A percentile compares a stretch with the other conserved stretches of the same genome.
These are phyloP conservation scores for Nasonovia ribisnigri DNA, from an alignment of 2,888 invertebrate genomes.

Conservation along the genomic window DNA sequence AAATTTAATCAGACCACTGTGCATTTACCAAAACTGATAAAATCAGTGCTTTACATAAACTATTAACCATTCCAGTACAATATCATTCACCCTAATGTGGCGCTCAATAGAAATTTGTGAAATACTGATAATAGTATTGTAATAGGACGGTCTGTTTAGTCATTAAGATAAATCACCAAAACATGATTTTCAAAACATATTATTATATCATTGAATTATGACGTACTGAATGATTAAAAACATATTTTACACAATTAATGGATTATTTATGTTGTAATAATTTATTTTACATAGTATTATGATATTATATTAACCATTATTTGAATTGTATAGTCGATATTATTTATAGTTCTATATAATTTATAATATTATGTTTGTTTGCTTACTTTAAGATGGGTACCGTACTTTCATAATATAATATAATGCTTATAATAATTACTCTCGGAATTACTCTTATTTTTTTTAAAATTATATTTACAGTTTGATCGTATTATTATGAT, in stretches of 20 bases:
- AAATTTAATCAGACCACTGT: background rate
- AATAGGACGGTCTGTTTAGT: background rate
- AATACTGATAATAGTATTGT: background rate
- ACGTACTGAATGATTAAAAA: background rate
- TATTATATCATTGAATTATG: background rate
- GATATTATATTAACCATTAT: background rate
- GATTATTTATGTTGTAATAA: background rate
- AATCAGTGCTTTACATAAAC: constrained; percentile 28
- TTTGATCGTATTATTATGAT: background rate
- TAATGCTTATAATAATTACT: background rate
- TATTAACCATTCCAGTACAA: background rate
- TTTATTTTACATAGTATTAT: background rate
- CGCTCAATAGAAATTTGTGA: constrained; percentile 14
- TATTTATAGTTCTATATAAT: background rate
- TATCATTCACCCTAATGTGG: background rate
- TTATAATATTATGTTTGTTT: background rate
- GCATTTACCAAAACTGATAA: constrained; percentile 9
- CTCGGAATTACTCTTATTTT: background rate
- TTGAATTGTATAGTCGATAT: background rate
- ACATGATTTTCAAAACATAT: constrained; percentile 11
- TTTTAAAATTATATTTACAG: background rate
- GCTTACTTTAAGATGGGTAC: background rate
- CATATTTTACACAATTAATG: background rate
- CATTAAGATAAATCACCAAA: constrained; percentile 27
- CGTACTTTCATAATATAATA: background rate